Evolutionary conservation across 2,888 invertebrate species (phyloP).

Genomic region (Ypsolopha scabrella): DNA sequence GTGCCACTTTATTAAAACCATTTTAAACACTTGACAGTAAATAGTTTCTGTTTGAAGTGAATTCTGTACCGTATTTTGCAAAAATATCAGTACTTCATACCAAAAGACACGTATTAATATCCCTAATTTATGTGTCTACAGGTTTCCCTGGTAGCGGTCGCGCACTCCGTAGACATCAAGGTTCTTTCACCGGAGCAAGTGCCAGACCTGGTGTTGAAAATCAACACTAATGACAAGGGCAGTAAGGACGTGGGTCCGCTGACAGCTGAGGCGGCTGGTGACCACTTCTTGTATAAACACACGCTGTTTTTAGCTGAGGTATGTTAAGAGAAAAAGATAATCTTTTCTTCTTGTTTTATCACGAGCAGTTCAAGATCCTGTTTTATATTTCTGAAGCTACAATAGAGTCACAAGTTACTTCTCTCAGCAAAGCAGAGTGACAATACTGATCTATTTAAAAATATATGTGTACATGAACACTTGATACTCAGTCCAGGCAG

Average conservation of each 20-base stretch:
- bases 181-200: slow-evolving; percentile 57
- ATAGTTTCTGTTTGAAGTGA: no score
- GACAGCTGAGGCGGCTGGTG: slow-evolving; percentile 15
- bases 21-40: no score
- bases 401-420: no score
- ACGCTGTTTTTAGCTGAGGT: slow-evolving; percentile 51
- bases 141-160: slow-evolving; percentile 63
- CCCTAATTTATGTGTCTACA: slow-evolving; percentile 19
- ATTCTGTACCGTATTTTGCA: background rate
- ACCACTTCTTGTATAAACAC: slow-evolving; percentile 40
- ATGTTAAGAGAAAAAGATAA: background rate
- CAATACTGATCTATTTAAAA: no score
- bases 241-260: slow-evolving; percentile 13
- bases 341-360: no score
- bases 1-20: no score
- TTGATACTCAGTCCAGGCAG: no score
- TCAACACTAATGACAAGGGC: slow-evolving; percentile 25
- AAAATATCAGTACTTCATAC: slow-evolving; percentile 28
- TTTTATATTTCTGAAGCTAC: no score
- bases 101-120: slow-evolving; percentile 12
- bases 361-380: no score
- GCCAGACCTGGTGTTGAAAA: slow-evolving; percentile 49
- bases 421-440: no score
- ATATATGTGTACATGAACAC: no score
- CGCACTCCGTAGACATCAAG: slow-evolving; percentile 66